Evolutionary conservation across 2,888 invertebrate genomes (phyloP), one percentile per base, ranked within the genome.

Genomic region (Eremobia ochroleuca): DNA sequence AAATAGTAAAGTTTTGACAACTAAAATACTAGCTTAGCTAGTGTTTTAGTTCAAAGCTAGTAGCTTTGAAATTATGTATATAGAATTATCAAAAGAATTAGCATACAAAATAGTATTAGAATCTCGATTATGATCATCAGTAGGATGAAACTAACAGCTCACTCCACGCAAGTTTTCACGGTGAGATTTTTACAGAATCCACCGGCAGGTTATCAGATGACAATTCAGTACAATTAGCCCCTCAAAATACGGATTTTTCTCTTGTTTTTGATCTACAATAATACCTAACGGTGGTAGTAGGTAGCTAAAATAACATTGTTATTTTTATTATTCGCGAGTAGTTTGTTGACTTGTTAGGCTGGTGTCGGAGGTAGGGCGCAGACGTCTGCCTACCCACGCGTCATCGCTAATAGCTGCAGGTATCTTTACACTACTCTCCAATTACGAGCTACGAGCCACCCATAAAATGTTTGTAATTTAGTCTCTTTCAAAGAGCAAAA

Each of bases 301-400:
- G 6, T 11, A 13, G 13, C 43, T 43, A 76, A 2, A 75, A 52
- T 61, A 40, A 62, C 31, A 72, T 58, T 70, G 15, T 69, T 65
- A 61, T 74, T 43, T 73, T 62, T 61, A 75, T 69, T 67, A 80
- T 85, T 77, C 68, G 62, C 66, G 69, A 71, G 89, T 86, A 91
- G 92, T 94, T 93, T 93, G 85, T 93, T 94, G 92, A 93, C 93
- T 91, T 88, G 67, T 85, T 64, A 84, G 64, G 86, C 85, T 85
- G 83, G 80, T 86, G 83, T 80, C 76, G 81, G 81, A 73, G 83
- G 83, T 90, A 92, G 93, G 84, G 72, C 83, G 79, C 91, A 95
- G 94, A 95, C 95, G 95, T 95, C 95, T 95, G 92, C 78, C 94
- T 76, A 81, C 95, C 95, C 94, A 96, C 95, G 94, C 93, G 1